A percentile compares a stretch with the other conserved stretches of the same genome.
Evolutionary conservation across 37 sponge, comb jelly and placozoan genomes (phyloP).

Genomic region (Axinella damicornis): DNA sequence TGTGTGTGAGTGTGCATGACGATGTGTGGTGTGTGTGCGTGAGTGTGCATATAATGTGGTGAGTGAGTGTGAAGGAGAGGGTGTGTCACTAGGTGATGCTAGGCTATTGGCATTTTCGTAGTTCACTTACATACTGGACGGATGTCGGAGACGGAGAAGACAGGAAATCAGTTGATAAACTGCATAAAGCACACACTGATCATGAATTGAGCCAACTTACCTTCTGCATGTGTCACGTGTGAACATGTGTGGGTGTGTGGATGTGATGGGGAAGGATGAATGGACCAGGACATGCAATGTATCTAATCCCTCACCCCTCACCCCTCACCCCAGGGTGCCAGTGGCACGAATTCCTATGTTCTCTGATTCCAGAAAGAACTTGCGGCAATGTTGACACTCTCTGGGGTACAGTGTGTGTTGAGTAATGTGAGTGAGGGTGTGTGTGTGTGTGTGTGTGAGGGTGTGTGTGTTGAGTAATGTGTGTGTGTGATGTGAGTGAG

Average conservation of each 20-base stretch:
- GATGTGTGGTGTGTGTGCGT: conserved; percentile 15
- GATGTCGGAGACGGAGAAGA: neutral
- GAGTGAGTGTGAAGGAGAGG: neutral
- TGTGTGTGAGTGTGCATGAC: too few relatives aligned
- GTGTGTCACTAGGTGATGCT: neutral
- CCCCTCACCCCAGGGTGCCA: conserved; percentile 74
- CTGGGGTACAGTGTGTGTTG: neutral
- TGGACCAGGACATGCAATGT: too few relatives aligned
- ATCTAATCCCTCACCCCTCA: too few relatives aligned
- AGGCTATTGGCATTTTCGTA: too few relatives aligned
- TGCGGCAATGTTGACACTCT: conserved; percentile 65
- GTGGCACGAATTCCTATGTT: conserved; percentile 33
- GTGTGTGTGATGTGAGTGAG: too few relatives aligned
- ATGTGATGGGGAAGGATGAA: neutral
- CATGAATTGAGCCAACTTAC: neutral
- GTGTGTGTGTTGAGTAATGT: too few relatives aligned
- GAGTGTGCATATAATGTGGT: neutral
- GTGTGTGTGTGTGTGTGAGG: neutral
- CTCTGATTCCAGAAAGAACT: conserved; percentile 61
- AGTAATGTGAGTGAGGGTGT: neutral
- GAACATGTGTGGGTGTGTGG: conserved; percentile 19
- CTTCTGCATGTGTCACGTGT: conserved; percentile 6
- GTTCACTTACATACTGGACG: too few relatives aligned
- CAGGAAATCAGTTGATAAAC: neutral
- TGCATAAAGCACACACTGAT: neutral